Evolutionary conservation across 2,797 vertebrate genomes (phyloP), one percentile per base, ranked within the genome.

Genomic region (Characodon lateralis): DNA sequence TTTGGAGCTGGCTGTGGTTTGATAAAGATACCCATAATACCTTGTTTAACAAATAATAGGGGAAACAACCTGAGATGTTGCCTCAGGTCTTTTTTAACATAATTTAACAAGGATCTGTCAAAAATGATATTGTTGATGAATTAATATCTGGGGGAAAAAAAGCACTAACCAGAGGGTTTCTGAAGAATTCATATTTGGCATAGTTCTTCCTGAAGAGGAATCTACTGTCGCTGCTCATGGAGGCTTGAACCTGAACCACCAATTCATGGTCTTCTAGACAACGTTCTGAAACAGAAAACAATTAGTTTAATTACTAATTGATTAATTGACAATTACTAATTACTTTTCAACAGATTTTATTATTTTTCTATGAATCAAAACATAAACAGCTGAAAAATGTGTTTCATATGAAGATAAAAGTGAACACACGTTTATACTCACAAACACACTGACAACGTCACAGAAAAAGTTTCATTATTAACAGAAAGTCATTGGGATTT

Each of bases 151-250:
- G 43, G 12, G 50, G 72, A 77, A 61, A 82, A 77, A 3, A 28
- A 8, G 73, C 0, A 78, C 77, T 90, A 91, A 99, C 98, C 96
- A 95, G 85, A 12, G 98, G 98, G 90, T 96, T 98, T 95, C 97
- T 99, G 94, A 99, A 99, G 94, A 99, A 99, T 96, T 99, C 98
- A 0, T 99, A 99, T 95, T 99, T 99, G 89, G 97, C 98, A 79
- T 98, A 99, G 95, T 99, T 99, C 96, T 99, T 99, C 93, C 98
- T 96, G 96, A 99, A 99, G 83, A 99, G 93, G 93, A 99, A 97
- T 95, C 96, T 97, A 83, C 98, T 96, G 82, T 99, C 98, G 41
- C 95, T 97, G 91, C 92, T 96, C 97, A 99, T 98, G 74, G 96
- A 95, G 63, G 96, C 94, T 85, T 99, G 97, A 41, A 99, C 97